Base-by-base conservation (phyloP, 2,888 invertebrate species). In the Hirtodrosophila histrioides region DNA sequence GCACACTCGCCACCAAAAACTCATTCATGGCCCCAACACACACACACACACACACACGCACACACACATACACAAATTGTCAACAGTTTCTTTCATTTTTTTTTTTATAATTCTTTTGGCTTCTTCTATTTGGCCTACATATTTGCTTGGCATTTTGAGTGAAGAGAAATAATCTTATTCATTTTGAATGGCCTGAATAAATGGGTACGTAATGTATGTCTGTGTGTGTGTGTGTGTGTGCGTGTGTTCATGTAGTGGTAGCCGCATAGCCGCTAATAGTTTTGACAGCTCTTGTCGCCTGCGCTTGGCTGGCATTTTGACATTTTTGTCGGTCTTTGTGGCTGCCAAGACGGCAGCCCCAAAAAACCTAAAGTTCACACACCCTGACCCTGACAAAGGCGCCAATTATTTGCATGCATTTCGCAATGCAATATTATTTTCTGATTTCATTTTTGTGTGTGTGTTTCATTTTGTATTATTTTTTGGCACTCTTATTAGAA, bases 201-300 rank as follows among this genome's bases (percentile, higher is more conserved):
- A 49, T 66, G 54, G 48, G 56, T 31, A 12, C 53, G 33, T 51
- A 12, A 29, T 17, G 8, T 45, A 6, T 51, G 17, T 50, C 0
- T 46, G 10, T 46, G 27, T 56, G 9, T 57, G 37, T 56, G 35
- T 74, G 11, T 55, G 9, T 36, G 5, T 53, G n/a, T 56, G 7
- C 58, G 9, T 46, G 11, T 37, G 33, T 49, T 12, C 44, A 24
- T 69, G 41, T 58, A 40, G 53, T 17, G 43, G 24, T 35, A 50
- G 40, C 44, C 66, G 53, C 76, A 67, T 39, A 46, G 46, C 64
- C 70, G 84, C 86, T 81, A 86, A 81, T 81, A 81, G 86, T 86
- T 86, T 76, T 81, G 86, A 81, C 80, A 81, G 80, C 71, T 63
- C 66, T 68, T 86, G 80, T 83, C 80, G 86, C 76, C 63, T 86